These are phyloP conservation scores for Acanthosepion esculentum DNA, from an alignment of 2,888 invertebrate genomes.

Conservation along the genomic window DNA sequence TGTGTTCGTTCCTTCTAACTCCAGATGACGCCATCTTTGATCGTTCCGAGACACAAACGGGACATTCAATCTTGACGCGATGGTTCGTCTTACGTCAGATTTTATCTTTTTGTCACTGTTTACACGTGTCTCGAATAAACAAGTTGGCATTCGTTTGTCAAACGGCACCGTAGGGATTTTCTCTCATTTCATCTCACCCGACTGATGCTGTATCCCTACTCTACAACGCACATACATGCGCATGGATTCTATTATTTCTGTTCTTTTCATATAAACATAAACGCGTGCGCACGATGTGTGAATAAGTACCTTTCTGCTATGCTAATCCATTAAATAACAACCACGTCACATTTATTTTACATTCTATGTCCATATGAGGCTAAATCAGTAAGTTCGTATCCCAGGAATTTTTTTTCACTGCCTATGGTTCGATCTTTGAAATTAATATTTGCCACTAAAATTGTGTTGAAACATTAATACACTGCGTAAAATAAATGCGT, in stretches of 20 bases:
- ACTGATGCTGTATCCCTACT: background rate
- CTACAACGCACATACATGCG: background rate
- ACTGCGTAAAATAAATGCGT: no score
- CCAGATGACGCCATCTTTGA: background rate
- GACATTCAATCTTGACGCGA: slow-evolving; percentile 7
- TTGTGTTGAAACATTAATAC: no score
- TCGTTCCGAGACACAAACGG: background rate
- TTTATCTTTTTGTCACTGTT: background rate
- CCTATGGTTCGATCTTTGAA: no score
- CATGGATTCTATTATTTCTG: background rate
- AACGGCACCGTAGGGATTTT: background rate
- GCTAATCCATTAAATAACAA: no score
- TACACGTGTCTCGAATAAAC: background rate
- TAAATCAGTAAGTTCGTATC: no score
- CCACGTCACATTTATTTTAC: no score
- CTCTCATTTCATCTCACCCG: background rate
- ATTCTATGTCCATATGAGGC: no score
- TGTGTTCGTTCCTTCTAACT: background rate
- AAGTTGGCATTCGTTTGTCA: slow-evolving; percentile 10
- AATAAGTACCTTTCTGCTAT: no score
- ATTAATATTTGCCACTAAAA: no score
- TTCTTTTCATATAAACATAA: no score
- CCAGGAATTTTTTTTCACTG: no score
- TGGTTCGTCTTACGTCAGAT: slow-evolving; percentile 11
- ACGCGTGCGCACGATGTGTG: no score